Evolutionary conservation across 2,888 invertebrate species (phyloP), one percentile per base, ranked within the genome.

Genomic region (Pachycephus smyrnensis): DNA sequence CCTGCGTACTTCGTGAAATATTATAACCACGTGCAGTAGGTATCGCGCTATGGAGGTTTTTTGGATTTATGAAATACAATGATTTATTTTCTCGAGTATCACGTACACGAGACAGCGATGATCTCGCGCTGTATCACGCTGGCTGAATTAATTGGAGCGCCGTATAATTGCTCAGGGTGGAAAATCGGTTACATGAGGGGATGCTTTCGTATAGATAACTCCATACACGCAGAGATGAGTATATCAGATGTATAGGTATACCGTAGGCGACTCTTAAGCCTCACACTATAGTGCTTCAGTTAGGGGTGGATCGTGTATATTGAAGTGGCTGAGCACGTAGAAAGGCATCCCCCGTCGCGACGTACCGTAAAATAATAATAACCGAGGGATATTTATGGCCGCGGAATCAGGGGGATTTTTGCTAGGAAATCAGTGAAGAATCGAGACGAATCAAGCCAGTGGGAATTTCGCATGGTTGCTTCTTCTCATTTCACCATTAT

Each of bases 111-210:
- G 55, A 23, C 55, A 55, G 23, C 55, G 55, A 55, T 55, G 55
- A 55, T 55, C 23, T 23, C 6, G 2, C 55, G 23, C 55, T 55
- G 55, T 55, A 55, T 55, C 55, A 55, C 55, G 23, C 23, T 55
- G 55, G 55, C 55, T 71, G 77, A 77, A 79, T 79, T 75, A 79
- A 79, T 79, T 79, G 79, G 75, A 73, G 73, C 33, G 32, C 73
- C 55, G 79, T 80, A 80, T 80, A 80, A 80, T 80, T 80, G 78
- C 40, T 55, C 36, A 37, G 77, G 71, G 78, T 76, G 71, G 73
- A 73, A 74, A 80, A 80, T 80, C 80, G 75, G 36, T 71, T 71
- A 71, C 32, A 55, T 40, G 77, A 36, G 76, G 55, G 55, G 55
- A 55, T 55, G 55, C 23, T 55, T 55, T 55, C 55, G 55, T 55